A percentile compares a stretch with the other conserved stretches of the same genome.
Conservation (phyloP, 1,140 invertebrate genomes). For the Prorops nasuta region DNA sequence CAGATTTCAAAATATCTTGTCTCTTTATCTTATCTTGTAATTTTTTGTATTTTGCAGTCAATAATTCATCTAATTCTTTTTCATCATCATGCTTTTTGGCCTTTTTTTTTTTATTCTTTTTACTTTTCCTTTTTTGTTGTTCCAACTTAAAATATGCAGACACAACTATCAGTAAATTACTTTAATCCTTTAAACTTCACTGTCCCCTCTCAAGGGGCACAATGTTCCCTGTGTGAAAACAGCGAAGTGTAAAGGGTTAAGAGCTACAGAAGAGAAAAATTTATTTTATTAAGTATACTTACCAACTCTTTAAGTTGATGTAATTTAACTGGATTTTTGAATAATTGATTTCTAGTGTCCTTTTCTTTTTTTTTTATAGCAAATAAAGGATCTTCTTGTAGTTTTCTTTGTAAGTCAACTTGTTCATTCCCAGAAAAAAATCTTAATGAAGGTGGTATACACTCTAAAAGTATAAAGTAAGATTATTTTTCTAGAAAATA, state of each 20-base stretch:
- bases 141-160: conserved; percentile 37
- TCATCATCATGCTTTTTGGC: conserved; percentile 42
- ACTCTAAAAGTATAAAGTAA: conserved; percentile 57
- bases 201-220: no score
- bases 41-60: conserved; percentile 49
- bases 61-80: conserved; percentile 41
- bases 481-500: conserved; percentile 4
- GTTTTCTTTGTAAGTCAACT: conserved; percentile 78
- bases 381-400: conserved; percentile 87
- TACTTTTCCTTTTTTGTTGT: conserved; percentile 57
- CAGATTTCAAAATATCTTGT: conserved; percentile 42
- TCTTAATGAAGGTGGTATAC: conserved; percentile 72
- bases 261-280: no score
- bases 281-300: no score
- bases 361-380: conserved; percentile 82
- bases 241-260: no score
- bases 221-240: no score
- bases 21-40: conserved; percentile 44
- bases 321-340: conserved; percentile 88
- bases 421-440: conserved; percentile 65
- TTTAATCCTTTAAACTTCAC: no score
- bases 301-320: conserved; percentile 80
- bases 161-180: no score
- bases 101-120: conserved; percentile 54
- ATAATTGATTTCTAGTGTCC: conserved; percentile 73